A percentile compares a stretch with the other conserved stretches of the same genome.
Conservation (phyloP, 2,888 invertebrate species). For the Melinopterus prodromus region DNA sequence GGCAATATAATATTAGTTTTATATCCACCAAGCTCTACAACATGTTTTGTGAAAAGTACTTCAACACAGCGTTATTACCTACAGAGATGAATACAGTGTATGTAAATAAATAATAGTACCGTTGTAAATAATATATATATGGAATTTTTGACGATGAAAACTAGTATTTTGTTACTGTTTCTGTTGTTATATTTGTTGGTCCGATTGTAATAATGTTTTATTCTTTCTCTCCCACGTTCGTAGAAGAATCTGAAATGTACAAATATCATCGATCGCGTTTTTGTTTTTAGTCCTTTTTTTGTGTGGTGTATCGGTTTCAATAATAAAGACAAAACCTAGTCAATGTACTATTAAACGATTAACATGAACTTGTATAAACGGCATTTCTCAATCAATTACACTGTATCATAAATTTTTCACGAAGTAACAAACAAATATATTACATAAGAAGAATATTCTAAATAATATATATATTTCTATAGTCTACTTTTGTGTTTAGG, state of each 20-base stretch:
- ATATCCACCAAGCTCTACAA: too few relatives aligned
- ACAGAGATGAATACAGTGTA: background rate
- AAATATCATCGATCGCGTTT: conserved; percentile 1
- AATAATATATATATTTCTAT: background rate
- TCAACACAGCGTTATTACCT: background rate
- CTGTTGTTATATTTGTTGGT: conserved; percentile 21
- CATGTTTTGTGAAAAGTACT: too few relatives aligned
- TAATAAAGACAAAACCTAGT: conserved; percentile 20
- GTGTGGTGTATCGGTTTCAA: conserved; percentile 9
- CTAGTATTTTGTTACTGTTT: conserved; percentile 9
- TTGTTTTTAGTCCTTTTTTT: conserved; percentile 5
- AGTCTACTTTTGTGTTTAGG: conserved; percentile 20
- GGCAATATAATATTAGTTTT: too few relatives aligned
- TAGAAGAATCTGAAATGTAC: conserved; percentile 10
- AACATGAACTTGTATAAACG: conserved; percentile 7
- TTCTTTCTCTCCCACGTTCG: background rate
- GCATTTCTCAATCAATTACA: background rate
- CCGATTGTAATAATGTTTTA: background rate
- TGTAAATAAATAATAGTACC: background rate
- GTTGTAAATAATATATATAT: background rate
- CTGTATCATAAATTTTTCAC: background rate
- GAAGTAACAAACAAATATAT: background rate
- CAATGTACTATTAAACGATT: conserved; percentile 22
- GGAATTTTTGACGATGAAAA: background rate
- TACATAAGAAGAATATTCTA: background rate